Conservation (phyloP, 2,797 vertebrate genomes). For the Iguana delicatissima region DNA sequence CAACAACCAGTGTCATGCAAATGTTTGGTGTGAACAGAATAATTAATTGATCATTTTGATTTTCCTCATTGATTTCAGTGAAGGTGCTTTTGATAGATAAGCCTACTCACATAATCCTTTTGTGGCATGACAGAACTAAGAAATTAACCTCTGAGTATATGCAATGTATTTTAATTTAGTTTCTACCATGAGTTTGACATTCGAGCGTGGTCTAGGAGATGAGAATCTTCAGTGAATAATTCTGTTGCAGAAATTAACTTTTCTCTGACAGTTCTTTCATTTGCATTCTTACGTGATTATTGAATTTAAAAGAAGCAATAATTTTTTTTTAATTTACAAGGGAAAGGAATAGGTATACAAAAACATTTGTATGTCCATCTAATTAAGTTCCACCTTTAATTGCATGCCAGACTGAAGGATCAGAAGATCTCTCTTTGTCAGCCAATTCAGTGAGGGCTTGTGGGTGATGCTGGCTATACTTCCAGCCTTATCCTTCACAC, state of each 20-base stretch:
- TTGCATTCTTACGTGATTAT: not conserved
- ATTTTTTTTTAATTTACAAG: not conserved
- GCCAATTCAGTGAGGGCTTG: not conserved
- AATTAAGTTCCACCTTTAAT: not conserved
- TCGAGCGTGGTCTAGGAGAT: not conserved
- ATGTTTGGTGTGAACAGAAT: not conserved
- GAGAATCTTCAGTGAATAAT: not conserved
- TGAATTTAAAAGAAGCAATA: not conserved
- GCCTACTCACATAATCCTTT: not conserved
- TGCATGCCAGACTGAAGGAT: not conserved
- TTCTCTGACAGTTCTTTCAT: not conserved
- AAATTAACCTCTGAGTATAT: constrained; percentile 1
- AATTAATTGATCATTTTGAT: not conserved
- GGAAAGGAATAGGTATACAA: not conserved
- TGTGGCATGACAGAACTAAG: not conserved
- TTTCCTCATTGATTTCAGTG: not conserved
- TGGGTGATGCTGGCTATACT: not conserved
- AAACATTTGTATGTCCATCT: not conserved
- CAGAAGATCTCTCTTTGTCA: not conserved
- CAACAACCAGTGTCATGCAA: not conserved
- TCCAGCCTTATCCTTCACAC: not conserved
- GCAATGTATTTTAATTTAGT: constrained; percentile 14
- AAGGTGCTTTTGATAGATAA: constrained; percentile 8
- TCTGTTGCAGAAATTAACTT: not conserved
- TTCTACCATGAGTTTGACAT: not conserved